These are phyloP conservation scores for Cylindroiulus punctatus DNA, from an alignment of 2,888 invertebrate genomes.

Conservation along the genomic window DNA sequence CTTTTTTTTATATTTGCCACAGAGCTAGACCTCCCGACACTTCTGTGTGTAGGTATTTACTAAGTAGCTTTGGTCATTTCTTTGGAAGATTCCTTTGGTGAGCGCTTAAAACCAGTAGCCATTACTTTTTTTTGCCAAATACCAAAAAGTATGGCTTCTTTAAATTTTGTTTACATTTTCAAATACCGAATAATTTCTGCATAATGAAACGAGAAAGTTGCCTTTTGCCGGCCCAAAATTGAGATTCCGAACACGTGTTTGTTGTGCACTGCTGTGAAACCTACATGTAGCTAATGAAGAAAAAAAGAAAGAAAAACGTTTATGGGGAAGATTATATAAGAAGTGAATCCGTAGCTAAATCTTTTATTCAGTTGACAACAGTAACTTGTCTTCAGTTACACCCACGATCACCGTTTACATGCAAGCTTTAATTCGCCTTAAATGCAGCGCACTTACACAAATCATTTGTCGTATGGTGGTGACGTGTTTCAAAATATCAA, in stretches of 20 bases:
- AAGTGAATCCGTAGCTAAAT: too few relatives aligned
- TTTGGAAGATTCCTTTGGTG: conserved; percentile 35
- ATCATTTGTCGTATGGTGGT: too few relatives aligned
- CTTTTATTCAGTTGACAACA: too few relatives aligned
- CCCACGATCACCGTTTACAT: too few relatives aligned
- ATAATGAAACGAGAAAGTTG: not conserved
- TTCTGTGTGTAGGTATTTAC: conserved; percentile 14
- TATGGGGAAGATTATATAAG: too few relatives aligned
- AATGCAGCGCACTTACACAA: too few relatives aligned
- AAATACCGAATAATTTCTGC: conserved; percentile 16
- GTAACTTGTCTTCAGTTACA: too few relatives aligned
- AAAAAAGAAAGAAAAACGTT: too few relatives aligned
- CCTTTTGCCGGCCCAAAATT: not conserved
- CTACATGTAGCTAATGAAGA: not conserved
- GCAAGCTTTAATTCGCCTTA: too few relatives aligned
- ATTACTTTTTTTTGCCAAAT: conserved; percentile 28
- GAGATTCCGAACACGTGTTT: not conserved
- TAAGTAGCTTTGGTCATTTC: not conserved
- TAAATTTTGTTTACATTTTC: conserved; percentile 28
- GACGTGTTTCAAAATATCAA: too few relatives aligned
- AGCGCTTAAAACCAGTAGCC: conserved; percentile 35
- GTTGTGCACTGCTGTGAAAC: not conserved
- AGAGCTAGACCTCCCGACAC: conserved; percentile 11
- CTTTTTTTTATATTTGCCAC: not conserved
- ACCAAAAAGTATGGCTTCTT: not conserved